phyloP scores from a whole-genome alignment of 2,113 vertebrate species.

The Urocynchramus pylzowi region DNA sequence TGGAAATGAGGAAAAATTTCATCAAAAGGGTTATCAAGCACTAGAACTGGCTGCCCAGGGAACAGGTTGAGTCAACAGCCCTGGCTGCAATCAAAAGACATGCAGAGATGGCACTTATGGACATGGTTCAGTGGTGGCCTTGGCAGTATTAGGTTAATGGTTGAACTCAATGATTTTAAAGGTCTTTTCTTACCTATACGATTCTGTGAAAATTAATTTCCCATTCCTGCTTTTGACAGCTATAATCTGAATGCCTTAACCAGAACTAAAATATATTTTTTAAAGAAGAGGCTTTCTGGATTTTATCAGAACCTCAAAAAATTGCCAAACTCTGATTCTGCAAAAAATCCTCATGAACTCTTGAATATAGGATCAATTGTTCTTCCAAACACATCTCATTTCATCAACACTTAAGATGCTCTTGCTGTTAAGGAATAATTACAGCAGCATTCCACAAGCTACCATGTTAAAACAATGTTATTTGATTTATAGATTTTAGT shows the following conservation, averaged over 20 bases:
- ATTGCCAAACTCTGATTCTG: not conserved
- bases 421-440: not conserved
- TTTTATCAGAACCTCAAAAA: slow-evolving; percentile 3
- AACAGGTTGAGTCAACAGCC: not conserved
- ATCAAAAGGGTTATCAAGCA: not conserved
- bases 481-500: not conserved
- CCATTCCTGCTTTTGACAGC: slow-evolving; percentile 18
- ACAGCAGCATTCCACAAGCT: not conserved
- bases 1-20: not conserved
- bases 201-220: not conserved
- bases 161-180: not conserved
- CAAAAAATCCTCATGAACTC: not conserved
- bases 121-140: not conserved
- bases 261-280: not conserved
- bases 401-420: not conserved
- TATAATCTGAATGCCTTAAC: slow-evolving; percentile 27
- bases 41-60: not conserved
- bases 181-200: not conserved
- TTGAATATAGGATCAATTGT: not conserved
- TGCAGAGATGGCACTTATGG: not conserved
- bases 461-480: not conserved
- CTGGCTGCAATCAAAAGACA: not conserved
- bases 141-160: not conserved
- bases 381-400: not conserved
- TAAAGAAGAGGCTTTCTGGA: not conserved